Percentiles rank a stretch among this genome's conserved stretches.
Conservation (phyloP, 1,140 invertebrate species). For the Zophobas atratus region DNA sequence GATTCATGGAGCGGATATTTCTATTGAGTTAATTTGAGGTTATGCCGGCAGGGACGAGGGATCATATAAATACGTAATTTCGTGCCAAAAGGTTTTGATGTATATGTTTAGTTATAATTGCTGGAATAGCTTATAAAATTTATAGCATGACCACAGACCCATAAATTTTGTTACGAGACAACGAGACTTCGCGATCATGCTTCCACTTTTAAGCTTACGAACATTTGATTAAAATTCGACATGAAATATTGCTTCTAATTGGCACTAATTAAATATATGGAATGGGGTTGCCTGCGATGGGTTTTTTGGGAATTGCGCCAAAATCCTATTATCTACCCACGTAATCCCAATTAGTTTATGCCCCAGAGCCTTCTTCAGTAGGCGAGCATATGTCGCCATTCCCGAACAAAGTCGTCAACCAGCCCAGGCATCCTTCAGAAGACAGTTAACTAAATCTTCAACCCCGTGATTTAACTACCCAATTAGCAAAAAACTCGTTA, state of each 20-base stretch:
- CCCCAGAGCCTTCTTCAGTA: conserved; percentile 10
- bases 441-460: background rate
- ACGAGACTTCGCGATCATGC: conserved; percentile 30
- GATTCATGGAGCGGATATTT: conserved; percentile 25
- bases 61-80: conserved; percentile 40
- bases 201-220: conserved; percentile 37
- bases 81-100: conserved; percentile 42
- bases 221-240: conserved; percentile 39
- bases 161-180: conserved; percentile 32
- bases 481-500: no score
- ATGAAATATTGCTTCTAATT: conserved; percentile 35
- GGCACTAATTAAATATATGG: conserved; percentile 32
- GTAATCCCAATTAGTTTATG: conserved; percentile 32
- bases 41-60: conserved; percentile 22
- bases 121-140: conserved; percentile 34
- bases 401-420: conserved; percentile 8
- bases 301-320: conserved; percentile 17
- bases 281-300: background rate
- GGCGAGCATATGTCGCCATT: conserved; percentile 11
- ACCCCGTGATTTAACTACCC: conserved; percentile 1
- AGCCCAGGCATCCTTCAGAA: background rate
- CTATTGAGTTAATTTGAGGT: conserved; percentile 26
- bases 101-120: conserved; percentile 43
- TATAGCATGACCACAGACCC: conserved; percentile 26
- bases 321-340: conserved; percentile 30